A percentile compares a stretch with the other conserved stretches of the same genome.
These are phyloP conservation scores for Calyptomena viridis DNA, from an alignment of 2,113 vertebrate species.

Conservation along the genomic window DNA sequence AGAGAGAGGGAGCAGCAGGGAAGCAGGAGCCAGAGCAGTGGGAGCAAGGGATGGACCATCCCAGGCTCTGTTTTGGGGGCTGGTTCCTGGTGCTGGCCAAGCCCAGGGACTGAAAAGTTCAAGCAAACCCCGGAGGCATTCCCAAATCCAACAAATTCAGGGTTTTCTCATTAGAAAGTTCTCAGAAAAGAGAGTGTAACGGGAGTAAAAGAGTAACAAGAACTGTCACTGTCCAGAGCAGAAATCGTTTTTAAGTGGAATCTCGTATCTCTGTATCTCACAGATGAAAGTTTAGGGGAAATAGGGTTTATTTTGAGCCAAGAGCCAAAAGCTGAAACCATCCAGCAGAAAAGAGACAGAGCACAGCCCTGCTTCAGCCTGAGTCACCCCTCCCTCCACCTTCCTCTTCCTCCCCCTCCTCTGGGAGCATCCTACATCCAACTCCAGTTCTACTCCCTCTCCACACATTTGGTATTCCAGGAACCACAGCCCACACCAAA, in stretches of 20 bases:
- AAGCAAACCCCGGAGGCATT: neutral
- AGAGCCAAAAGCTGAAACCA: neutral
- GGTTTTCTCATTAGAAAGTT: neutral
- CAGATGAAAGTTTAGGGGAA: neutral
- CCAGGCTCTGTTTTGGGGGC: fast-evolving
- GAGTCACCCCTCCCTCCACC: neutral
- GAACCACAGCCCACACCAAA: neutral
- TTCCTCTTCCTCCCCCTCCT: neutral
- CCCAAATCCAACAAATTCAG: neutral
- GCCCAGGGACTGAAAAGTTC: neutral
- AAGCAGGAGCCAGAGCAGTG: fast-evolving
- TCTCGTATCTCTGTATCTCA: neutral
- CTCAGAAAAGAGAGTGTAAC: neutral
- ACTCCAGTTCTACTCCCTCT: neutral
- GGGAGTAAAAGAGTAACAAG: neutral
- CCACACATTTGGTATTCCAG: fast-evolving
- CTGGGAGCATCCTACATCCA: neutral
- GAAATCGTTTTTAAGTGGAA: neutral
- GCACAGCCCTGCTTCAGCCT: neutral
- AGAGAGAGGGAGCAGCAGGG: neutral
- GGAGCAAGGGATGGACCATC: neutral
- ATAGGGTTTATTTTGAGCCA: neutral
- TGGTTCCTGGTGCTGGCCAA: neutral
- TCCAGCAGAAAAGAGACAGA: neutral
- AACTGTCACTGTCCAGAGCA: neutral